Conservation (phyloP, 2,113 vertebrate species). For the Pterocles gutturalis region DNA sequence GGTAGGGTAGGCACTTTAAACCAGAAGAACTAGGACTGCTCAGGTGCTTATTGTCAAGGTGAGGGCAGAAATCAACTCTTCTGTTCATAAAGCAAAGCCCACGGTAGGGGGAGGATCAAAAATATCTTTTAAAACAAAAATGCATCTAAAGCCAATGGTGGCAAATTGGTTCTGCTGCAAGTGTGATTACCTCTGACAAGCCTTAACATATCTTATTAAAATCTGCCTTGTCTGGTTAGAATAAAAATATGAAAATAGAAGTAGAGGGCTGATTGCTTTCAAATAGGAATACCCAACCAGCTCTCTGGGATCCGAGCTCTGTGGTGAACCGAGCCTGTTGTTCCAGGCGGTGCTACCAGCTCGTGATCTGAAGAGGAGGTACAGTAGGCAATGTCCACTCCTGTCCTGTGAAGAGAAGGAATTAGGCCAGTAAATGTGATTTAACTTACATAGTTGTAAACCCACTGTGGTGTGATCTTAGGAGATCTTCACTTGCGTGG, state of each 20-base stretch:
- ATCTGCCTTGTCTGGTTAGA: neutral
- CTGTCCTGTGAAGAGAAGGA: neutral
- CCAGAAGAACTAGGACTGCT: neutral
- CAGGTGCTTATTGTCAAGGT: neutral
- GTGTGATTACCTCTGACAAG: neutral
- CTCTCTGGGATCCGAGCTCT: neutral
- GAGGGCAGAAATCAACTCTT: neutral
- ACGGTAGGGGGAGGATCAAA: neutral
- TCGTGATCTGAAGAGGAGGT: neutral
- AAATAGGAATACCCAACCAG: neutral
- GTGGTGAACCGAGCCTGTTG: neutral
- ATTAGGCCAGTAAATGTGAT: slow-evolving; percentile 18
- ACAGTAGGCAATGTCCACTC: neutral
- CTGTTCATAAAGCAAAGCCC: neutral
- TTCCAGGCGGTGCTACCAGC: neutral
- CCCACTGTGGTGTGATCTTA: neutral
- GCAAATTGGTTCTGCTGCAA: neutral
- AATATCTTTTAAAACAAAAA: neutral
- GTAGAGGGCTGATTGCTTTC: neutral
- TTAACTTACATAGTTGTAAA: slow-evolving; percentile 11
- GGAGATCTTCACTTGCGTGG: neutral
- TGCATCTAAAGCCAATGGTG: neutral
- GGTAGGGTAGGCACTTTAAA: neutral
- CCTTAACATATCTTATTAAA: neutral
- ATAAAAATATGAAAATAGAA: neutral